These are phyloP conservation scores for Hydrophis major DNA, from an alignment of 2,797 vertebrate genomes.

Conservation along the genomic window DNA sequence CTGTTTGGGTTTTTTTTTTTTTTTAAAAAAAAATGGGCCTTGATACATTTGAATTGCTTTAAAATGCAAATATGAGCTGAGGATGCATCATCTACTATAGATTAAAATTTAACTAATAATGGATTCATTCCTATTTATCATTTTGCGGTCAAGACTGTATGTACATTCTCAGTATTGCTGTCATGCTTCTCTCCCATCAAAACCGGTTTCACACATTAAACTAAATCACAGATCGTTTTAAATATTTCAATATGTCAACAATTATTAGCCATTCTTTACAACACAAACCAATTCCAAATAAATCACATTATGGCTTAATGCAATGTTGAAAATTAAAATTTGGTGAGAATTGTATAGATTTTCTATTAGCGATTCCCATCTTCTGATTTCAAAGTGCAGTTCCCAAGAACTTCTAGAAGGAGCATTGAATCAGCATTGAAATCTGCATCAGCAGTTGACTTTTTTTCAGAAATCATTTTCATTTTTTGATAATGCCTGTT, in stretches of 20 bases:
- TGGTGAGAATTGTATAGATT: background rate
- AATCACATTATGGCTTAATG: background rate
- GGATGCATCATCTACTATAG: slow-evolving; percentile 37
- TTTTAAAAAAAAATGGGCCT: background rate
- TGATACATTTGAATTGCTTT: slow-evolving; percentile 22
- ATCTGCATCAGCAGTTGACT: background rate
- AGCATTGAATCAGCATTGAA: background rate
- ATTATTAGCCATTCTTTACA: background rate
- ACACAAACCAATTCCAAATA: background rate
- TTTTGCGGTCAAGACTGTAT: slow-evolving; percentile 3
- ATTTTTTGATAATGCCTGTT: background rate
- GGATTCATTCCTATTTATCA: background rate
- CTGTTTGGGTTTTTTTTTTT: background rate
- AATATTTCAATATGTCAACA: background rate
- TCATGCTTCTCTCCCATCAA: background rate
- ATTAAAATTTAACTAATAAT: slow-evolving; percentile 41
- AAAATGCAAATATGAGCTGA: slow-evolving; percentile 48
- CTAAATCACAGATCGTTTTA: background rate
- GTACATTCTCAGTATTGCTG: slow-evolving; percentile 23
- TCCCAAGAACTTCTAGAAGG: background rate
- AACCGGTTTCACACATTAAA: background rate
- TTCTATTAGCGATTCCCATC: background rate
- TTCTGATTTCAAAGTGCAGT: background rate
- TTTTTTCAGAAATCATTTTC: background rate
- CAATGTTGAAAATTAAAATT: background rate